These are phyloP conservation scores for Rhinoptilus africanus DNA, from an alignment of 2,113 vertebrate genomes.

Conservation along the genomic window DNA sequence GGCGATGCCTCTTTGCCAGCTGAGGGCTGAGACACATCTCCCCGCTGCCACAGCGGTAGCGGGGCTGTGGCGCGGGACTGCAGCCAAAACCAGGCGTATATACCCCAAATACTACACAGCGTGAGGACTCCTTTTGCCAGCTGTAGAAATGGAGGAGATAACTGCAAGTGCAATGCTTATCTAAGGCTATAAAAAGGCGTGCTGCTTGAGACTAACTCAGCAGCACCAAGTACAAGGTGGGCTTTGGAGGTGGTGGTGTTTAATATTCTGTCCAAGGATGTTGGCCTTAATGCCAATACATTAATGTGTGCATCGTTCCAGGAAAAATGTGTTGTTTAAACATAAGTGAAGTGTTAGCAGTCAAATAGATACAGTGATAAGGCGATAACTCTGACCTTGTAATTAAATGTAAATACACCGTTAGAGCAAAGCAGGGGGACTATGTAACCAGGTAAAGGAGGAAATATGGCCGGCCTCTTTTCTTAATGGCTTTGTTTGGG, in stretches of 20 bases:
- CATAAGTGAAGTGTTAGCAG: background rate
- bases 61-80: background rate
- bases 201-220: background rate
- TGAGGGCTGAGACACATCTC: background rate
- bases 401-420: background rate
- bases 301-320: background rate
- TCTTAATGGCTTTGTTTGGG: background rate
- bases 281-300: background rate
- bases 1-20: too few relatives aligned
- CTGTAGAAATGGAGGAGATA: background rate
- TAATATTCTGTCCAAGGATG: background rate
- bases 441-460: background rate
- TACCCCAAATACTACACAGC: accelerated
- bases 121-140: background rate
- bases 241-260: background rate
- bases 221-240: too few relatives aligned
- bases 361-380: background rate
- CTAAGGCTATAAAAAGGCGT: background rate
- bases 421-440: background rate
- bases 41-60: accelerated
- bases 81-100: background rate
- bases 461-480: background rate
- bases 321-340: background rate
- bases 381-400: background rate
- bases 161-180: accelerated